Evolutionary conservation across 2,888 invertebrate genomes (phyloP), one percentile per base, ranked within the genome.

Genomic region (Aelia acuminata): DNA sequence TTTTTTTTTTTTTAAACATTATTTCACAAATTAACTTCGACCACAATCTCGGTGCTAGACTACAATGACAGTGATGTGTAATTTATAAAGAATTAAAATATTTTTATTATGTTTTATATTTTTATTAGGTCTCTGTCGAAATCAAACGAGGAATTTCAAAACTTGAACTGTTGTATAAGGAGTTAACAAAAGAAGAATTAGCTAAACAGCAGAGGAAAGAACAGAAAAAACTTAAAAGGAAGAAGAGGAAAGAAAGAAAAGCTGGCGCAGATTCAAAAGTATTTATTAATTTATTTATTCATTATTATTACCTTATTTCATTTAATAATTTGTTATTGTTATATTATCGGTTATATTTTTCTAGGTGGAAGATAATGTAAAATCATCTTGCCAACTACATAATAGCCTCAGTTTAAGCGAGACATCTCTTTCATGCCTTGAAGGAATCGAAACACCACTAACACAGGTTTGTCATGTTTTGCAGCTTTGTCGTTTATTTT

Each of bases 61-160:
- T n/a, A n/a, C n/a, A n/a, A n/a, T n/a, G n/a, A n/a, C n/a, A n/a
- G n/a, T n/a, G n/a, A n/a, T 18, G 22, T 22, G 22, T 50, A 22
- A 22, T 50, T 4, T 50, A 1, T 50, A 4, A 50, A 50, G 4
- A 50, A 22, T 48, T 11, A 48, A 48, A 11, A 43, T 87, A 57
- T 26, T n/a, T 20, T 10, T 22, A n/a, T 49, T 35, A 48, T 88
- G 48, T 39, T 53, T 35, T 20, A 43, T 80, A 18, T 75, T 11
- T 88, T 75, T 90, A 89, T 35, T 90, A 94, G 94, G 96, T 96
- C 91, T 96, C 97, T 8, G 96, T 98, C 48, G 98, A 98, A 93
- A 94, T 95, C 90, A 98, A 98, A 92, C 96, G 96, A 91, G 97
- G 97, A 47, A 96, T 97, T 43, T 96, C 97, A 80, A 97, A 98